phyloP scores from a whole-genome alignment of 2,113 vertebrate species.

The Beaufortia kweichowensis region DNA sequence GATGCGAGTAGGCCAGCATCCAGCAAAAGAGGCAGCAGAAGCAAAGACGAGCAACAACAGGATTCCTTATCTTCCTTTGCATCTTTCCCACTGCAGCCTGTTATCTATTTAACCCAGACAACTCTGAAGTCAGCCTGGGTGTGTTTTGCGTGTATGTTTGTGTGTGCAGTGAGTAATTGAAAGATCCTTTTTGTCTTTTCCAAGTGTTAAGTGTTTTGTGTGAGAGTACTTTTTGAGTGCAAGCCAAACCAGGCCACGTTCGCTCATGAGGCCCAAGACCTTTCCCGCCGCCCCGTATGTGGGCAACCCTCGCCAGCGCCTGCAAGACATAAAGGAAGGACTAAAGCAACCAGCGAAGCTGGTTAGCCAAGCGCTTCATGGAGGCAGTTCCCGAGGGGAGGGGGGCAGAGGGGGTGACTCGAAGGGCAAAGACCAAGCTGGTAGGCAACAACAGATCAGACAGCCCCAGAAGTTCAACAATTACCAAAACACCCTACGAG shows the following conservation, averaged over 20 bases:
- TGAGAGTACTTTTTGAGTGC: constrained; percentile 5
- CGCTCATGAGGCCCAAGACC: constrained; percentile 97
- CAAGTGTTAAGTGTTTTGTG: constrained; percentile 16
- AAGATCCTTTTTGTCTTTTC: constrained; percentile 1
- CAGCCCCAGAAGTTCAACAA: constrained; percentile 92
- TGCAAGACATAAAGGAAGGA: constrained; percentile 97
- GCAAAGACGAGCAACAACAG: constrained; percentile 34
- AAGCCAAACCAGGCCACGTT: constrained; percentile 62
- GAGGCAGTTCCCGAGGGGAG: constrained; percentile 75
- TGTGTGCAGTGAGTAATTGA: not conserved
- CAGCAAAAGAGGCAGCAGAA: constrained; percentile 27
- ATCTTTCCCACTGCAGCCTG: constrained; percentile 48
- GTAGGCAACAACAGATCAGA: constrained; percentile 88
- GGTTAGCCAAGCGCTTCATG: constrained; percentile 80
- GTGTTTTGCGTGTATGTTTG: constrained; percentile 16
- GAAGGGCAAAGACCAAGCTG: constrained; percentile 85
- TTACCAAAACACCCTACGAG: constrained; percentile 92
- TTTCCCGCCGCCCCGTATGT: constrained; percentile 94
- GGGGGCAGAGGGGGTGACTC: constrained; percentile 74
- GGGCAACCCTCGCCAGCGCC: constrained; percentile 93
- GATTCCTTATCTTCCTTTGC: constrained; percentile 48
- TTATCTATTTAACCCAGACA: constrained; percentile 60
- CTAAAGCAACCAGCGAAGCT: constrained; percentile 94
- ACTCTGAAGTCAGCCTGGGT: constrained; percentile 28
- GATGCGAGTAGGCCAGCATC: constrained; percentile 60